These are phyloP conservation scores for Meloidogyne floridensis DNA, from an alignment of 1,140 invertebrate genomes.

Conservation along the genomic window DNA sequence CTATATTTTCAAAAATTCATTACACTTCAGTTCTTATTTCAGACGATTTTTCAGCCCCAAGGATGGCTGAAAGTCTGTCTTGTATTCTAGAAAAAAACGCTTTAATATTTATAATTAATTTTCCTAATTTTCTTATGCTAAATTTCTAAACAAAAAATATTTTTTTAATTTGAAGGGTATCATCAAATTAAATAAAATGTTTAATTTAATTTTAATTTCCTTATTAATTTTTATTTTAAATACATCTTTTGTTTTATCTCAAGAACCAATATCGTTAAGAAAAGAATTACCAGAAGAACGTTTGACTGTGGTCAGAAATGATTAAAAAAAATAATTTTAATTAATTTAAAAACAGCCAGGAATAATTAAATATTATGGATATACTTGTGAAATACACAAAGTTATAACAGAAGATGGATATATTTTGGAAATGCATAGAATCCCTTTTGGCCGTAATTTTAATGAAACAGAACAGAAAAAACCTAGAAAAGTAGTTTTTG, in stretches of 20 bases:
- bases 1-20: too few species aligned
- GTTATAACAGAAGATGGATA: constrained; percentile 77
- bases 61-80: too few species aligned
- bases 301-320: constrained; percentile 8
- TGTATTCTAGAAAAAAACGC: too few species aligned
- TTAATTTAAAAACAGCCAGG: constrained; percentile 33
- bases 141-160: too few species aligned
- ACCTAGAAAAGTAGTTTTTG: constrained; percentile 49
- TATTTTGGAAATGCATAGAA: constrained; percentile 75
- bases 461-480: constrained; percentile 63
- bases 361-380: constrained; percentile 68
- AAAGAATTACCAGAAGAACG: constrained; percentile 24
- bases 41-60: too few species aligned
- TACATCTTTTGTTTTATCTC: background rate
- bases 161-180: too few species aligned
- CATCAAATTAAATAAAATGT: background rate
- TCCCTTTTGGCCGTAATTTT: constrained; percentile 70
- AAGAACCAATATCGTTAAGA: background rate
- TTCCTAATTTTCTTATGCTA: too few species aligned
- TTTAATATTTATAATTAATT: too few species aligned
- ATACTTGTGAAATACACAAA: constrained; percentile 73
- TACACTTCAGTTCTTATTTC: too few species aligned
- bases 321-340: too few species aligned
- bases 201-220: background rate
- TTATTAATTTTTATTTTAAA: constrained; percentile 1